phyloP scores from a whole-genome alignment of 2,113 vertebrate genomes.

The Acinonyx jubatus region DNA sequence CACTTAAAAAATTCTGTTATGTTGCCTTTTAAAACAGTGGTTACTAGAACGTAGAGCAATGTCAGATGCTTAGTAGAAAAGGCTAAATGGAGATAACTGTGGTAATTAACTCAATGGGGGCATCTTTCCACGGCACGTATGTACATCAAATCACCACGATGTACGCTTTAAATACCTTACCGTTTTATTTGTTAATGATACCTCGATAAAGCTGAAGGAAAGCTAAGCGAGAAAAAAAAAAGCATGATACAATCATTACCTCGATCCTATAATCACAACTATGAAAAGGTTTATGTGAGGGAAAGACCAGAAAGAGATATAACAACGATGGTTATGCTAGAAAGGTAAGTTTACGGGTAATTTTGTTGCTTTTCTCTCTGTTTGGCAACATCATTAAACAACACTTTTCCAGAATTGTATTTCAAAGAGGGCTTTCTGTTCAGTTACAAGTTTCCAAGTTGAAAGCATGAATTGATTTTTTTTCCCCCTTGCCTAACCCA shows the following conservation, averaged over 20 bases:
- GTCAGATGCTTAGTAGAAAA: conserved; percentile 41
- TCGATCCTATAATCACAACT: background rate
- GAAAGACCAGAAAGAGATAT: conserved; percentile 30
- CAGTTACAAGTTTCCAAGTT: conserved; percentile 17
- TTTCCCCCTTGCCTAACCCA: background rate
- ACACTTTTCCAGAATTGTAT: background rate
- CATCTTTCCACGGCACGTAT: background rate
- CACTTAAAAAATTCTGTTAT: background rate
- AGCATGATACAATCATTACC: background rate
- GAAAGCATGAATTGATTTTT: conserved; percentile 59
- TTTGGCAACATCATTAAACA: background rate
- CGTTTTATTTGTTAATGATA: background rate
- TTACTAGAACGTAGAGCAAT: conserved; percentile 28
- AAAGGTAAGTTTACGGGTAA: background rate
- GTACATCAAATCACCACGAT: background rate
- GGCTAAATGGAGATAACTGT: background rate
- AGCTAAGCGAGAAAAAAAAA: background rate
- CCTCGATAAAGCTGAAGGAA: background rate
- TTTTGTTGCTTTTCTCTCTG: background rate
- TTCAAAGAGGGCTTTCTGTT: conserved; percentile 41
- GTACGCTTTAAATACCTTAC: background rate
- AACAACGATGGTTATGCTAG: background rate
- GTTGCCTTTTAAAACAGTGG: background rate
- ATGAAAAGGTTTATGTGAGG: background rate
- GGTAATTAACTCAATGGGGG: background rate